phyloP scores from a whole-genome alignment of 2,888 invertebrate species.

The Andrena camellia region DNA sequence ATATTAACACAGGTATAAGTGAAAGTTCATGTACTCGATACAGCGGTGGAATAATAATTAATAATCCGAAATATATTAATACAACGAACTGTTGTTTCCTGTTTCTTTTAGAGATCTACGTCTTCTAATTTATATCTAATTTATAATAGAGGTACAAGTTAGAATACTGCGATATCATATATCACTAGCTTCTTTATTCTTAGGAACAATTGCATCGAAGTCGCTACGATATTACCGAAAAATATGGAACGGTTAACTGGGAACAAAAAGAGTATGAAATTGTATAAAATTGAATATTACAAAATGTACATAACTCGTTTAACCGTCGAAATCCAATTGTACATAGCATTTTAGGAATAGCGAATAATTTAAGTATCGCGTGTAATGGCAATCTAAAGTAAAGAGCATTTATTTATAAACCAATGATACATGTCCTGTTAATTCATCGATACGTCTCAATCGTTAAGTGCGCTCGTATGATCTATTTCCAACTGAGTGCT shows the following conservation, averaged over 20 bases:
- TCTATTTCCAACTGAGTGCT: conserved; percentile 62
- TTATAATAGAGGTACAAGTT: conserved; percentile 17
- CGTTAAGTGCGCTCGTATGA: conserved; percentile 46
- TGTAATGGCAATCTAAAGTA: conserved; percentile 34
- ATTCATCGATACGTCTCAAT: conserved; percentile 45
- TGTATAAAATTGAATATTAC: conserved; percentile 3
- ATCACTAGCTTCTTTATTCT: conserved; percentile 11
- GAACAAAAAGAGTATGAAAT: not conserved
- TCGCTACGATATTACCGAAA: conserved; percentile 13
- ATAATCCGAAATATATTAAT: conserved; percentile 7
- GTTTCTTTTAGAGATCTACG: conserved; percentile 3
- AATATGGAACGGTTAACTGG: not conserved
- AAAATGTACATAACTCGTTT: conserved; percentile 57
- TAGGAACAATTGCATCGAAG: conserved; percentile 13
- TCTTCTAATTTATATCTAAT: conserved; percentile 31
- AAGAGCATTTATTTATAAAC: conserved; percentile 61
- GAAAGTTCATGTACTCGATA: conserved; percentile 2
- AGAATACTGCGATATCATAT: conserved; percentile 1
- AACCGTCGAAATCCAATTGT: conserved; percentile 50
- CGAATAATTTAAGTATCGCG: conserved; percentile 41
- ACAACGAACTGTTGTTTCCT: conserved; percentile 38
- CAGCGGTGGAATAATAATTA: not conserved
- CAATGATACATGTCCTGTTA: conserved; percentile 1
- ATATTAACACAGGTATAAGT: not conserved
- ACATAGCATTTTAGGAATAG: conserved; percentile 57